Evolutionary conservation across 2,888 invertebrate species (phyloP), one percentile per base, ranked within the genome.

Genomic region (Tortricodes alternella): DNA sequence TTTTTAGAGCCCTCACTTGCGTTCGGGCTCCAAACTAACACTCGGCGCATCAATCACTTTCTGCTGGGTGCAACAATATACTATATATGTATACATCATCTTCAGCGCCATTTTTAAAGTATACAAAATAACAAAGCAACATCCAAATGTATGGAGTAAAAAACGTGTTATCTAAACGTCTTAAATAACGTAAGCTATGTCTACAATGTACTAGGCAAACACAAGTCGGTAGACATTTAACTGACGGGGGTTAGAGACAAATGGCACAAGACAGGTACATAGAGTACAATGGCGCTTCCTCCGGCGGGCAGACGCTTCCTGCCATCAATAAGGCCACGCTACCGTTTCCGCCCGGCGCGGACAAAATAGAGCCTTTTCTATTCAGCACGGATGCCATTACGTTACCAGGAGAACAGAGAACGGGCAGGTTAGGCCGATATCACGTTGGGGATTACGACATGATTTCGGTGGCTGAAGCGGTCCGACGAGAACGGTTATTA

Each of bases 301-400:
- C 39, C 46, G 27, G 19, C 60, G 51, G 67, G 62, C 67, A 62
- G 63, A 66, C 68, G 58, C 67, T 69, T 74, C 79, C 76, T 59
- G 62, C 51, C 61, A 62, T 63, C 64, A 63, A 62, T 63, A 65
- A 64, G 57, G 52, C 44, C 55, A 15, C 48, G 52, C 57, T 56
- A 43, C 44, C 43, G 59, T 39, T 62, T 62, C 62, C 62, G 60
- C 50, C 38, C 19, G 35, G 43, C 37, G 35, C 49, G 52, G 27
- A 58, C 59, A 53, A 61, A 59, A 62, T 59, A 50, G 34, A 29
- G 41, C 53, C 61, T 58, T 58, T 59, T 48, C 49, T 38, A 38
- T 37, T 52, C 52, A 37, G 24, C 21, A 29, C 32, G 24, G 29
- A 55, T 46, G 48, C 53, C 55, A 62, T 61, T 61, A 52, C 59